Conservation (phyloP, 1,140 invertebrate species). For the Orchestia grillus region DNA sequence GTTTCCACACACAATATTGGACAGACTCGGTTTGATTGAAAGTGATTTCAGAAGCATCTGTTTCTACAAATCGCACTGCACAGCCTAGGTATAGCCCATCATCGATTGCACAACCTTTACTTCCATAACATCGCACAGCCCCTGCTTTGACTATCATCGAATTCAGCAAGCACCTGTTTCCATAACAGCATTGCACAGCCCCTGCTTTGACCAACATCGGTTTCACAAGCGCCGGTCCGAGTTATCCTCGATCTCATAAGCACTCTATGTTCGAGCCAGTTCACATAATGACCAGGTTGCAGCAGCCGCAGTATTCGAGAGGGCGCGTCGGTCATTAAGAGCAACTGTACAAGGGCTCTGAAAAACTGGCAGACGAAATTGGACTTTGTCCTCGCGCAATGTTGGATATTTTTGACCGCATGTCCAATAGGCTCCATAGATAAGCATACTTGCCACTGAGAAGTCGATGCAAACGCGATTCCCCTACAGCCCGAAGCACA, state of each 20-base stretch:
- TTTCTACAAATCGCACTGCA: not conserved
- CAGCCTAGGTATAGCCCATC: not conserved
- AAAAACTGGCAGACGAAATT: not conserved
- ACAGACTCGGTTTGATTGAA: no score
- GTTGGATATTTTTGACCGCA: not conserved
- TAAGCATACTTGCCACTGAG: not conserved
- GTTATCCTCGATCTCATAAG: not conserved
- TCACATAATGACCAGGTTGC: not conserved
- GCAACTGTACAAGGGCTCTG: not conserved
- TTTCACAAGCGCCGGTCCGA: not conserved
- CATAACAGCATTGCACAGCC: not conserved
- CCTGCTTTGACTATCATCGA: no score
- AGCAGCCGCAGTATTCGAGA: not conserved
- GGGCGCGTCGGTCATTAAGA: not conserved
- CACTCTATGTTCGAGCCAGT: not conserved
- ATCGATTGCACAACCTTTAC: not conserved
- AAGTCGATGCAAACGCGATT: not conserved
- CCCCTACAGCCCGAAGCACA: not conserved
- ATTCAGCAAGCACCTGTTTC: not conserved
- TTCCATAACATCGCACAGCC: no score
- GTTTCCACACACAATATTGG: no score
- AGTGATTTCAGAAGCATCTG: not conserved
- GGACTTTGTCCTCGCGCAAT: not conserved
- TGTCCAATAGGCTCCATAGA: not conserved
- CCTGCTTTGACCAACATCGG: not conserved